Conservation (phyloP, 2,113 vertebrate species). For the Cyprinus carpio region DNA sequence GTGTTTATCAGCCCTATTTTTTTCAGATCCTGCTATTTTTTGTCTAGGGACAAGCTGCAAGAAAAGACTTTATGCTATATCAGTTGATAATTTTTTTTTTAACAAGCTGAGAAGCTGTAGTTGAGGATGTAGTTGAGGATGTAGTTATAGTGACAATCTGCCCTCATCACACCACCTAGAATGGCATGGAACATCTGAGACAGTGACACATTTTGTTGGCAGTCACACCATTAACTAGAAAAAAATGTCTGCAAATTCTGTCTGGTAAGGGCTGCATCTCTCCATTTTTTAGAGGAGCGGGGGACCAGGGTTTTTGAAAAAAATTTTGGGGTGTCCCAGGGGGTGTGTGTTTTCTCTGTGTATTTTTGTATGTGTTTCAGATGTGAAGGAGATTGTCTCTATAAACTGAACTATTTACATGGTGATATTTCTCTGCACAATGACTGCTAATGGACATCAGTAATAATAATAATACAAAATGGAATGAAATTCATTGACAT, state of each 20-base stretch:
- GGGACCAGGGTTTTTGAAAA: too few species aligned
- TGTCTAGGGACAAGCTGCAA: too few species aligned
- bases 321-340: too few species aligned
- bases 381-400: neutral
- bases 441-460: neutral
- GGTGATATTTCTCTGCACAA: neutral
- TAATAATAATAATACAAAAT: neutral
- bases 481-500: neutral
- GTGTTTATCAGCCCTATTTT: neutral
- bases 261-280: neutral
- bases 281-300: too few species aligned
- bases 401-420: neutral
- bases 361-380: too few species aligned
- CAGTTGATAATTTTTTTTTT: neutral
- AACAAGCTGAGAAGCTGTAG: neutral
- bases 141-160: neutral
- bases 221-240: neutral
- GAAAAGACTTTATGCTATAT: neutral
- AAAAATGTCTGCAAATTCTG: neutral
- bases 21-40: too few species aligned
- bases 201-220: neutral
- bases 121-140: too few species aligned
- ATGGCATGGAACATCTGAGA: constrained; percentile 18
- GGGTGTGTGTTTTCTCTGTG: too few species aligned
- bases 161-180: constrained; percentile 14